Evolutionary conservation across 2,888 invertebrate genomes (phyloP), one percentile per base, ranked within the genome.

Genomic region (Sceliomorpha sp.): DNA sequence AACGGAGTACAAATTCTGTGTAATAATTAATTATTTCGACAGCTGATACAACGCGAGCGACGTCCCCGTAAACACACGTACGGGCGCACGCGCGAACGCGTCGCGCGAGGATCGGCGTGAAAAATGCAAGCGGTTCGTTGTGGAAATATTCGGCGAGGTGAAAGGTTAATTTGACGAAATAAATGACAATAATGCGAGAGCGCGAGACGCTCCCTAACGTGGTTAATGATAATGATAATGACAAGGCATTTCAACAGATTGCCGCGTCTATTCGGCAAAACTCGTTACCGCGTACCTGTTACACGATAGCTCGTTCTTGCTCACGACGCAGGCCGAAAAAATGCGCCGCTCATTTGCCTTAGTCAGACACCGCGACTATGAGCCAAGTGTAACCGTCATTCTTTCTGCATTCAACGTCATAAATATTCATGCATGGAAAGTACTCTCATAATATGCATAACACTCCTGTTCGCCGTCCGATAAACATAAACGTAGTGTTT

Each of bases 401-500:
- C 60, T 69, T 66, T 63, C 48, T 44, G 62, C 64, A 69, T 58
- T 51, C 66, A 60, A 60, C 56, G 70, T 77, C 80, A 82, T 81
- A 69, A 77, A 80, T 81, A 82, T 82, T 81, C 81, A 80, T 81
- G 68, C 60, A 51, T 59, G 75, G 39, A 72, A 74, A 76, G 68
- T 56, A 70, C 66, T 74, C 60, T 72, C 66, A 68, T 74, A 78
- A 72, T 68, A 69, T 70, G 64, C 74, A 68, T 72, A 70, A 69
- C 69, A 70, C 68, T 39, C 72, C 64, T 62, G 73, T 74, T 75
- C 59, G 71, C 72, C 69, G 70, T 72, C 77, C 75, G 78, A 81
- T 82, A 76, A 81, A 75, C 80, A 75, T 81, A 82, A 82, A 81
- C 70, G 79, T 75, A 76, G 76, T 59, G 75, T 77, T 81, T 81